Evolutionary conservation across 2,797 vertebrate species (phyloP), one percentile per base, ranked within the genome.

Genomic region (Botia almorhae): DNA sequence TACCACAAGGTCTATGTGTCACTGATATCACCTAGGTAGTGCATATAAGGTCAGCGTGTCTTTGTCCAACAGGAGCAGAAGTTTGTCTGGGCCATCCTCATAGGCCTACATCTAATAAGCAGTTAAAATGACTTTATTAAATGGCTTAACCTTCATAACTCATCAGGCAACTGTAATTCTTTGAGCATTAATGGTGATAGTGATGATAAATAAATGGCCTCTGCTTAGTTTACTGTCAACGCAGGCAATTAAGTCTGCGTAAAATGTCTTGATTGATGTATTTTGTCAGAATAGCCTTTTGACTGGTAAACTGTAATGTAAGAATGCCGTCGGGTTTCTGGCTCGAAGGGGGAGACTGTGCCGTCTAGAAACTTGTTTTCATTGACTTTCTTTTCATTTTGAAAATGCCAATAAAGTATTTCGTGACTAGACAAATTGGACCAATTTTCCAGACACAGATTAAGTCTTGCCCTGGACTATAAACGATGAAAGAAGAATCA

Each of bases 211-310:
- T 81, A 48, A 78, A 75, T 56, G 75, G 81, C 74, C 65, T 83
- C 61, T 81, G 74, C 68, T 74, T 78, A 83, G 80, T 29, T 29
- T 29, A 29, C 29, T 29, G 29, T 76, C 79, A 83, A 46, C 33
- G 4, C 43, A 67, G 39, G 56, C 51, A 83, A 78, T 83, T 85
- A 85, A 53, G 60, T 75, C 53, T 48, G 73, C 21, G 77, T 33
- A 26, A 71, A 82, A 70, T 80, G 36, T 76, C 73, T 80, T 83
- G 75, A 74, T 80, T 82, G 81, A 82, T 81, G 80, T 55, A 73
- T 55, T 70, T 69, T 78, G 71, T 81, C 36, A 64, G 69, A 80
- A 46, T 65, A 58, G 65, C 70, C 46, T 19, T 50, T 14, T 1
- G n/a, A 50, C 46, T 50, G 39, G 36, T 14, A 16, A 50, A 69